Evolutionary conservation across 2,113 vertebrate species (phyloP).

Genomic region (Platanista minor): DNA sequence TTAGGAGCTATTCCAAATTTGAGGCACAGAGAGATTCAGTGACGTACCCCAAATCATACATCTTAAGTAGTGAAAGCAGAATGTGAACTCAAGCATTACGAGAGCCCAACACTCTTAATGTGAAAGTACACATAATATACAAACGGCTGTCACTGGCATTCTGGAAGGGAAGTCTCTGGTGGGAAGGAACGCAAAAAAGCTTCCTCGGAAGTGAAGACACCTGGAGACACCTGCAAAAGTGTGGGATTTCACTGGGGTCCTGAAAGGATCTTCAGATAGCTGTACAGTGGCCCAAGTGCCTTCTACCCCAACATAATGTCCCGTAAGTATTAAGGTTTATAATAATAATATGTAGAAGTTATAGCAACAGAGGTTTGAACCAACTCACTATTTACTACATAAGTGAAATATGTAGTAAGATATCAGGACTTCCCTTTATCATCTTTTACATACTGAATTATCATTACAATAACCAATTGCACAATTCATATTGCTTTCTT

Average conservation of each 20-base stretch:
- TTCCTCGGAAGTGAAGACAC: neutral
- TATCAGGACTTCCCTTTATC: neutral
- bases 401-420: neutral
- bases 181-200: neutral
- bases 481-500: conserved; percentile 28
- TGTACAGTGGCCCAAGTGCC: neutral
- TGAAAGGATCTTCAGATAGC: neutral
- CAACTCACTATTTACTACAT: neutral
- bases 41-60: neutral
- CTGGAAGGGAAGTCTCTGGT: fast-evolving
- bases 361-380: neutral
- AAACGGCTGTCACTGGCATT: neutral
- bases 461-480: conserved; percentile 19
- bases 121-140: neutral
- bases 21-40: neutral
- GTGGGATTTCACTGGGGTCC: neutral
- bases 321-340: neutral
- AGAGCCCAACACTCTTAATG: neutral
- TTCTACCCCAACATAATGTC: neutral
- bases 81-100: neutral
- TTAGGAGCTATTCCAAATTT: neutral
- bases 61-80: neutral
- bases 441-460: neutral
- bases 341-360: conserved; percentile 7
- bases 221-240: neutral